Percentiles rank a stretch among this genome's conserved stretches.
These are phyloP conservation scores for Corydoras maculifer DNA, from an alignment of 2,113 vertebrate species.

Conservation along the genomic window DNA sequence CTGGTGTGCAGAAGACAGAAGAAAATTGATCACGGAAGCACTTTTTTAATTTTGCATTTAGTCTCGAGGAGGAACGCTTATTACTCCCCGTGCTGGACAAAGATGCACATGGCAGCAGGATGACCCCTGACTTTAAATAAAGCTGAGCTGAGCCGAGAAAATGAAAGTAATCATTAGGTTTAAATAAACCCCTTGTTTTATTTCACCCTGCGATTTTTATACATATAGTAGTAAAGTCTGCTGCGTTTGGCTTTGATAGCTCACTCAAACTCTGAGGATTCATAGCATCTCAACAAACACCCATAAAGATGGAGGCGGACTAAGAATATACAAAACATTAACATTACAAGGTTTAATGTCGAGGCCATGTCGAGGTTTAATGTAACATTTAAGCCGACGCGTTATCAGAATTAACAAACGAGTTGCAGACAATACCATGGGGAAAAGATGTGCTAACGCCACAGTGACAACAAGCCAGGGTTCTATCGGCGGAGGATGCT, in stretches of 20 bases:
- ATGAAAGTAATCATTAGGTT: too few relatives aligned
- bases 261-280: slow-evolving; percentile 21
- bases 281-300: slow-evolving; percentile 20
- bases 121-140: slow-evolving; percentile 20
- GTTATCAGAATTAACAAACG: slow-evolving; percentile 31
- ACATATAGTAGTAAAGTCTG: too few relatives aligned
- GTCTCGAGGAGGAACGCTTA: slow-evolving; percentile 71
- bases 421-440: slow-evolving; percentile 11
- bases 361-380: slow-evolving; percentile 11
- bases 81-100: slow-evolving; percentile 52
- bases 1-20: slow-evolving; percentile 53
- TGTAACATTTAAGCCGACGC: slow-evolving; percentile 19
- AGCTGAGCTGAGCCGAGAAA: too few relatives aligned
- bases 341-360: too few relatives aligned
- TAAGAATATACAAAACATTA: not conserved
- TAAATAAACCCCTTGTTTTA: not conserved
- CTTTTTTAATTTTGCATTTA: slow-evolving; percentile 74
- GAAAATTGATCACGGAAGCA: slow-evolving; percentile 60
- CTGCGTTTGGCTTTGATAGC: slow-evolving; percentile 25
- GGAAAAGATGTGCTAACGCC: slow-evolving; percentile 42
- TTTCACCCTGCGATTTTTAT: not conserved
- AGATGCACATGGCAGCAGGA: slow-evolving; percentile 62
- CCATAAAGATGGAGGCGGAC: slow-evolving; percentile 12
- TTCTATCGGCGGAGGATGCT: slow-evolving; percentile 48
- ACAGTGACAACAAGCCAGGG: slow-evolving; percentile 59